Percentiles rank a stretch among this genome's conserved stretches.
Evolutionary conservation across 2,888 invertebrate species (phyloP).

Genomic region (Aspidiotus destructor): DNA sequence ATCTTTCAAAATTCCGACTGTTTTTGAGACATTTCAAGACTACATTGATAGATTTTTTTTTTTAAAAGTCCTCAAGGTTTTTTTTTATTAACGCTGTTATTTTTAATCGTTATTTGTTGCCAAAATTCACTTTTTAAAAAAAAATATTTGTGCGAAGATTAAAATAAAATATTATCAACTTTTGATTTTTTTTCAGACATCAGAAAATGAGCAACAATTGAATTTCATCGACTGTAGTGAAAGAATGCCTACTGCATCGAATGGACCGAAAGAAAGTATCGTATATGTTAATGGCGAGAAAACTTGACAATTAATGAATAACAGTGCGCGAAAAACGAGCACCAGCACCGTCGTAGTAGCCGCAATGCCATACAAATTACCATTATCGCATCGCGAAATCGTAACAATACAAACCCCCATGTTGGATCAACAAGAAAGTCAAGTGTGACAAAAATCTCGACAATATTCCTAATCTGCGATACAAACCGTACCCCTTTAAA

Average conservation of each 20-base stretch:
- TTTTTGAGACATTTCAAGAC: background rate
- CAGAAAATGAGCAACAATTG: constrained; percentile 8
- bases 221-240: constrained; percentile 15
- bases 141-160: background rate
- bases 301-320: constrained; percentile 24
- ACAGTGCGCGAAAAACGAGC: background rate
- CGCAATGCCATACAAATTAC: constrained; percentile 23
- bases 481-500: too few relatives aligned
- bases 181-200: background rate
- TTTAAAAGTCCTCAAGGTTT: background rate
- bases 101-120: too few relatives aligned
- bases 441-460: constrained; percentile 47
- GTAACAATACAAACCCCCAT: constrained; percentile 61
- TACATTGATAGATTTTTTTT: too few relatives aligned
- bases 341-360: background rate
- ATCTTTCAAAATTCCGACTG: too few relatives aligned
- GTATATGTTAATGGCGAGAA: constrained; percentile 6
- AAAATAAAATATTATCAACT: background rate
- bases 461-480: too few relatives aligned
- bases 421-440: constrained; percentile 58
- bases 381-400: constrained; percentile 48
- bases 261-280: constrained; percentile 4
- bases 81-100: too few relatives aligned
- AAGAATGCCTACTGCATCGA: background rate
- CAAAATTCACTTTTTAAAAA: too few relatives aligned